Conservation (phyloP, 2,888 invertebrate genomes). For the Eristalinus sepulchralis region DNA sequence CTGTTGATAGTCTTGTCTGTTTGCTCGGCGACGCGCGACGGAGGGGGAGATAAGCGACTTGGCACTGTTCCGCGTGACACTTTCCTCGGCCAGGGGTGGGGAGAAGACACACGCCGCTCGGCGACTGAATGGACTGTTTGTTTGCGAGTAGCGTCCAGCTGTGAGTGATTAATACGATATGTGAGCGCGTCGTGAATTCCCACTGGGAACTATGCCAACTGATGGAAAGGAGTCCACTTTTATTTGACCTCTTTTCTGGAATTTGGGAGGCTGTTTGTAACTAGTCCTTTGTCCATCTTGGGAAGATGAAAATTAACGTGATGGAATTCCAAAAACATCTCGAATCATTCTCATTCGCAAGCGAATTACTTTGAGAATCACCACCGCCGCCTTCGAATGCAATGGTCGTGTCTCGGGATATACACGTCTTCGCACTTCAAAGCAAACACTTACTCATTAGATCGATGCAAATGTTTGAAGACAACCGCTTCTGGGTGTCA, state of each 20-base stretch:
- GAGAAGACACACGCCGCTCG: background rate
- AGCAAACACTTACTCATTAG: background rate
- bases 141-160: constrained; percentile 24
- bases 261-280: too few relatives aligned
- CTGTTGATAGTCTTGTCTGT: background rate
- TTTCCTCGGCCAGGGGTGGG: background rate
- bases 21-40: background rate
- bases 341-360: background rate
- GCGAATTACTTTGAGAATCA: background rate
- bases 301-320: too few relatives aligned
- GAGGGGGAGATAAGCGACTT: background rate
- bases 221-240: too few relatives aligned
- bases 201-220: background rate
- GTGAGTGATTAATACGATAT: constrained; percentile 24
- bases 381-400: background rate
- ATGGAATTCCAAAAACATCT: too few relatives aligned
- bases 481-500: constrained; percentile 10
- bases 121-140: constrained; percentile 6
- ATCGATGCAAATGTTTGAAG: background rate
- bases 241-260: too few relatives aligned
- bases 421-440: background rate
- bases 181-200: background rate
- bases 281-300: too few relatives aligned
- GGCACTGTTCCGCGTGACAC: constrained; percentile 10
- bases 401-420: background rate